Percentiles rank a stretch among this genome's conserved stretches.
These are phyloP conservation scores for Hyla sarda DNA, from an alignment of 2,113 vertebrate species.

Conservation along the genomic window DNA sequence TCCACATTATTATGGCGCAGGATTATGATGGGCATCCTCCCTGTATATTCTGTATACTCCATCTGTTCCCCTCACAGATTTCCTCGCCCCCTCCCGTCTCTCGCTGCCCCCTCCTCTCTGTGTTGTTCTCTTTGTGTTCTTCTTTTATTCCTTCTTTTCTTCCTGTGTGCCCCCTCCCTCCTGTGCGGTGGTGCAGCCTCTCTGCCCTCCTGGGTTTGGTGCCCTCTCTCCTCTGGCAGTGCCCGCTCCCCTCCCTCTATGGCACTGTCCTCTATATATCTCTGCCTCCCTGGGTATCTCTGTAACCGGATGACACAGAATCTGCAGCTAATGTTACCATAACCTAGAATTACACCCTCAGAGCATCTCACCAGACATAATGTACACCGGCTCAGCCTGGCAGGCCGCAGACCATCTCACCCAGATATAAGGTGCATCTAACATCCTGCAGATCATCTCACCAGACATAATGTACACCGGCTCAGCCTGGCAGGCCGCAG, in stretches of 20 bases:
- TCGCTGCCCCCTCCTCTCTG: neutral
- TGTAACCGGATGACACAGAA: slow-evolving; percentile 33
- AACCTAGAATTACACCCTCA: slow-evolving; percentile 37
- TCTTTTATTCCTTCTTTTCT: neutral
- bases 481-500: neutral
- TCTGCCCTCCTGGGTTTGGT: neutral
- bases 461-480: neutral
- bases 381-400: too few species aligned
- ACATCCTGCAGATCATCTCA: neutral
- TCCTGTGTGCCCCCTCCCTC: neutral
- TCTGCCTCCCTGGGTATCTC: slow-evolving; percentile 6
- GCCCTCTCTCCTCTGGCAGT: neutral
- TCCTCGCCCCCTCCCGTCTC: neutral
- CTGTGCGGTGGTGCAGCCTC: fast-evolving
- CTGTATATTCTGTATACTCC: neutral
- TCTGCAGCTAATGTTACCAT: slow-evolving; percentile 29
- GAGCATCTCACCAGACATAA: neutral
- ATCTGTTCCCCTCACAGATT: slow-evolving; percentile 9
- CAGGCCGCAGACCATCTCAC: slow-evolving; percentile 4
- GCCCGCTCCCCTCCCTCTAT: slow-evolving; percentile 3
- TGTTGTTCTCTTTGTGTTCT: neutral
- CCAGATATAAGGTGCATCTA: neutral
- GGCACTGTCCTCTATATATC: neutral
- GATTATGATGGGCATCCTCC: neutral
- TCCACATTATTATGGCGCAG: neutral